Percentiles rank a stretch among this genome's conserved stretches.
Evolutionary conservation across 2,797 vertebrate genomes (phyloP).

Genomic region (Chaunax sp.): DNA sequence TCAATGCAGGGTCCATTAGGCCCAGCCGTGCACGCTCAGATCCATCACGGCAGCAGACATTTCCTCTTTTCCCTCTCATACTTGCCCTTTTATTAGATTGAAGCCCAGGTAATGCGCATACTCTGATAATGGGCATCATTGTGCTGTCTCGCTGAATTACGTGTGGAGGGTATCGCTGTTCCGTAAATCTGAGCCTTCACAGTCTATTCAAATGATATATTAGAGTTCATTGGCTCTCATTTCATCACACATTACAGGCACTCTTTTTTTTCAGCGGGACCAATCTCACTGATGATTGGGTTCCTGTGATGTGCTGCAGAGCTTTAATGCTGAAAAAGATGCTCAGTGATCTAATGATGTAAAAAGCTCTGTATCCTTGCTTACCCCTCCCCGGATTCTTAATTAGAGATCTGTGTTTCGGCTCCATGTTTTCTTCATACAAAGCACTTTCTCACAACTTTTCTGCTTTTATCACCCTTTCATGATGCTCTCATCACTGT

Average conservation of each 20-base stretch:
- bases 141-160: slow-evolving; percentile 66
- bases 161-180: slow-evolving; percentile 50
- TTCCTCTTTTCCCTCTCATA: slow-evolving; percentile 74
- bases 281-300: slow-evolving; percentile 54
- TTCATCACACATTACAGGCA: slow-evolving; percentile 57
- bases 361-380: slow-evolving; percentile 14
- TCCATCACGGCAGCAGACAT: slow-evolving; percentile 69
- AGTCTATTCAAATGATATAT: slow-evolving; percentile 71
- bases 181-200: slow-evolving; percentile 61
- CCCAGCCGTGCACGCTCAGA: slow-evolving; percentile 51
- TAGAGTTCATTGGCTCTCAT: slow-evolving; percentile 67
- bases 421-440: slow-evolving; percentile 45
- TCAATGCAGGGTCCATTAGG: slow-evolving; percentile 80
- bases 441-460: slow-evolving; percentile 50
- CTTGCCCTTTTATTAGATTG: slow-evolving; percentile 76
- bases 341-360: slow-evolving; percentile 36
- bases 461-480: slow-evolving; percentile 52
- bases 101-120: slow-evolving; percentile 68
- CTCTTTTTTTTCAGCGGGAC: slow-evolving; percentile 16
- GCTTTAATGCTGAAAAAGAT: slow-evolving; percentile 36
- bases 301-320: slow-evolving; percentile 51
- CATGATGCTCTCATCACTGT: slow-evolving; percentile 58
- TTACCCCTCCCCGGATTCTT: slow-evolving; percentile 36
- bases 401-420: slow-evolving; percentile 52
- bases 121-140: slow-evolving; percentile 73